Conservation (phyloP, 1,140 invertebrate genomes). For the Capitella teleta region DNA sequence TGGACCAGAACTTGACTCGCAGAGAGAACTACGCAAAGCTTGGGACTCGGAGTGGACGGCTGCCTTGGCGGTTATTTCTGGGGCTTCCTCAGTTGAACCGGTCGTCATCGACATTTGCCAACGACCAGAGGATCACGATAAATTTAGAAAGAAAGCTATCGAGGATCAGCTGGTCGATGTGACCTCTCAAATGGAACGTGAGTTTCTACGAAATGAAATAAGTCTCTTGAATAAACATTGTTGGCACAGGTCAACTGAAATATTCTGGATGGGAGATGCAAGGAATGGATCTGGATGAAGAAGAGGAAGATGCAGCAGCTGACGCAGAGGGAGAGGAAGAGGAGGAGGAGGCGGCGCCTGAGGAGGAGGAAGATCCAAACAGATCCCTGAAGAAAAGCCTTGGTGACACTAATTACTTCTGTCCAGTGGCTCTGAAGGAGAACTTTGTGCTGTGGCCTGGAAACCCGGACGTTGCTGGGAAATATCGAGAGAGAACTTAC, state of each 20-base stretch:
- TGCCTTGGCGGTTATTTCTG: conserved; percentile 23
- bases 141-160: conserved; percentile 7
- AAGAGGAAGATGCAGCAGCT: conserved; percentile 33
- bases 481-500: conserved; percentile 38
- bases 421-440: conserved; percentile 37
- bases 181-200: conserved; percentile 29
- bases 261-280: conserved; percentile 29
- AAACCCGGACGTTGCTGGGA: conserved; percentile 36
- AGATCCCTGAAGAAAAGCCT: conserved; percentile 32
- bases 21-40: conserved; percentile 23
- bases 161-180: conserved; percentile 25
- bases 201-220: conserved; percentile 8
- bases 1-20: conserved; percentile 30
- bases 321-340: conserved; percentile 20
- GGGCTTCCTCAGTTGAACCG: conserved; percentile 25
- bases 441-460: conserved; percentile 34
- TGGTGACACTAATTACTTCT: conserved; percentile 40
- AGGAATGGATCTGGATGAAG: conserved; percentile 35
- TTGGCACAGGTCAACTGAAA: conserved; percentile 20
- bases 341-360: conserved; percentile 28
- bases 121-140: neutral
- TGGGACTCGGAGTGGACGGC: conserved; percentile 26
- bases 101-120: conserved; percentile 21
- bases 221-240: no score
- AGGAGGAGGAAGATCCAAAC: conserved; percentile 31